Percentiles rank a stretch among this genome's conserved stretches.
These are phyloP conservation scores for Zygaena filipendulae DNA, from an alignment of 2,888 invertebrate genomes.

Conservation along the genomic window DNA sequence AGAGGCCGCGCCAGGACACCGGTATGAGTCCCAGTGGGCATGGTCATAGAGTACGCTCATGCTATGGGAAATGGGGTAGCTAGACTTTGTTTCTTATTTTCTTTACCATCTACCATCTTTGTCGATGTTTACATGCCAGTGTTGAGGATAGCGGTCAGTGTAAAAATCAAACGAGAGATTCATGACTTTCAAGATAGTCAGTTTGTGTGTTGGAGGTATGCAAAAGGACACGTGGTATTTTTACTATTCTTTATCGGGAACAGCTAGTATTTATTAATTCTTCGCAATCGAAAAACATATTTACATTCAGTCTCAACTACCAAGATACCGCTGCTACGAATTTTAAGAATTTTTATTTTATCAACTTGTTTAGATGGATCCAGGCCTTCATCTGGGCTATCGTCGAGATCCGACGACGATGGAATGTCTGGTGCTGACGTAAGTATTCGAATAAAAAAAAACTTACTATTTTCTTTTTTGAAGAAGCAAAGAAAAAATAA, in stretches of 20 bases:
- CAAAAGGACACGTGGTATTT: too few species aligned
- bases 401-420: slow-evolving; percentile 46
- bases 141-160: too few species aligned
- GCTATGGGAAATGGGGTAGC: too few species aligned
- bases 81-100: not conserved
- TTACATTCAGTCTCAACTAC: not conserved
- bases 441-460: too few species aligned
- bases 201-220: too few species aligned
- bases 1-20: slow-evolving; percentile 43
- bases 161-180: too few species aligned
- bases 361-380: slow-evolving; percentile 36
- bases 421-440: slow-evolving; percentile 40
- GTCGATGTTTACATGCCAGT: too few species aligned
- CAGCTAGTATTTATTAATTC: slow-evolving; percentile 1
- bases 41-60: not conserved
- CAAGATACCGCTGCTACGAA: not conserved
- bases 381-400: slow-evolving; percentile 52
- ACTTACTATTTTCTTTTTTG: too few species aligned
- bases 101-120: not conserved
- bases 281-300: not conserved
- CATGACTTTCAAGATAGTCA: too few species aligned
- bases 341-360: not conserved
- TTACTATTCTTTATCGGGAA: not conserved
- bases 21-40: slow-evolving; percentile 26
- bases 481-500: too few species aligned